A percentile compares a stretch with the other conserved stretches of the same genome.
Conservation (phyloP, 1,140 invertebrate genomes). For the Brevipalpus yothersi region DNA sequence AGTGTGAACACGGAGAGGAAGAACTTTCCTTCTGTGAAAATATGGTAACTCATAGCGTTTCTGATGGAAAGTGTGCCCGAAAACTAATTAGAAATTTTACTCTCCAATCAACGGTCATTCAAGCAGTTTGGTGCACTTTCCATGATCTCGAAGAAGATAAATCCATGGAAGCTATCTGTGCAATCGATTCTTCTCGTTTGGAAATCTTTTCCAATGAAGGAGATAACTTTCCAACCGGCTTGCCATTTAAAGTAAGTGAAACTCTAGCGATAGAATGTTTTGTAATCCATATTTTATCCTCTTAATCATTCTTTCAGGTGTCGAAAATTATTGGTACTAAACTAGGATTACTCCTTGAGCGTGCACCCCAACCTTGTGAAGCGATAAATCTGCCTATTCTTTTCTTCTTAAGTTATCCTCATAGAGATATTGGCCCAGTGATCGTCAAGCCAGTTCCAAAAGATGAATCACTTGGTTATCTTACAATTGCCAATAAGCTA, state of each 20-base stretch:
- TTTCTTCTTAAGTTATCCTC: slow-evolving; percentile 58
- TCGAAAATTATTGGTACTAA: slow-evolving; percentile 41
- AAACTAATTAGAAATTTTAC: slow-evolving; percentile 37
- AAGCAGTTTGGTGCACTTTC: slow-evolving; percentile 51
- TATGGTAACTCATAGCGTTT: slow-evolving; percentile 46
- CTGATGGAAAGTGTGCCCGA: slow-evolving; percentile 17
- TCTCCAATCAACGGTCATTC: slow-evolving; percentile 45
- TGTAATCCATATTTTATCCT: slow-evolving; percentile 1
- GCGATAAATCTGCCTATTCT: slow-evolving; percentile 26
- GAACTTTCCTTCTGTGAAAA: slow-evolving; percentile 64
- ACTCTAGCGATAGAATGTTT: not conserved
- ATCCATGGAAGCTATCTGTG: slow-evolving; percentile 33
- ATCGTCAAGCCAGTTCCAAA: slow-evolving; percentile 18
- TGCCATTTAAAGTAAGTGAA: slow-evolving; percentile 53
- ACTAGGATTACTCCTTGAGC: slow-evolving; percentile 47
- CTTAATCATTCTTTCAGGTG: slow-evolving; percentile 20
- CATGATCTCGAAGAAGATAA: slow-evolving; percentile 13
- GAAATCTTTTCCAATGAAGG: slow-evolving; percentile 51
- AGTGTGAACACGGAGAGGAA: slow-evolving; percentile 34
- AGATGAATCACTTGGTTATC: slow-evolving; percentile 7
- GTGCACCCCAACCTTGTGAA: slow-evolving; percentile 7
- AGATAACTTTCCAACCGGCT: slow-evolving; percentile 48
- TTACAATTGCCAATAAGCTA: slow-evolving; percentile 33
- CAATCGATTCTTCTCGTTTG: slow-evolving; percentile 46
- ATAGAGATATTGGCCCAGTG: slow-evolving; percentile 65